phyloP scores from a whole-genome alignment of 2,797 vertebrate genomes.

The Enoplosus armatus region DNA sequence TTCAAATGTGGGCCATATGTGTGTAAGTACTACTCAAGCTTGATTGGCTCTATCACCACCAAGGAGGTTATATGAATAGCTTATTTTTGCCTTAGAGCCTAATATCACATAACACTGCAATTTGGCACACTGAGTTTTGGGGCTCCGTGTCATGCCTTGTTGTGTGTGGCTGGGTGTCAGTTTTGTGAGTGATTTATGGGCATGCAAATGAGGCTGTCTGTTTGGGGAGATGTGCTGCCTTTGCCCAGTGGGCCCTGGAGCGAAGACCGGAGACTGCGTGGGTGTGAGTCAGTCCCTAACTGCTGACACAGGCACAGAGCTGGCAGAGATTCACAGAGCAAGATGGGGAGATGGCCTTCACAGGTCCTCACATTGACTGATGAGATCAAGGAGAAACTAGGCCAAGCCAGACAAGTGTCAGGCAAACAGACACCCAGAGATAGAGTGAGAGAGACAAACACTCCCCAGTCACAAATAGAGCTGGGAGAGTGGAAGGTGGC shows the following conservation, averaged over 20 bases:
- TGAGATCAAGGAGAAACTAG: constrained; percentile 83
- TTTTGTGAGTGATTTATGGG: constrained; percentile 81
- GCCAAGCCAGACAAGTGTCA: constrained; percentile 82
- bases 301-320: constrained; percentile 80
- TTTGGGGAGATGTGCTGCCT: constrained; percentile 70
- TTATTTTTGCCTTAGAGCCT: constrained; percentile 42
- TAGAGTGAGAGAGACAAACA: constrained; percentile 73
- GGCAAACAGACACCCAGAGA: constrained; percentile 72
- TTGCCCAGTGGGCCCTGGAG: constrained; percentile 71
- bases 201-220: constrained; percentile 82
- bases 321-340: constrained; percentile 73
- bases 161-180: constrained; percentile 72
- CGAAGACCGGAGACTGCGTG: constrained; percentile 61
- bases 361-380: constrained; percentile 82
- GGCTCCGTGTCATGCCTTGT: constrained; percentile 49
- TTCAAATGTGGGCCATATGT: constrained; percentile 46
- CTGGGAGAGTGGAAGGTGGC: constrained; percentile 53
- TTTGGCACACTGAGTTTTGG: constrained; percentile 46
- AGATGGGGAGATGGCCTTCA: constrained; percentile 79
- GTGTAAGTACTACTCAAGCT: constrained; percentile 39
- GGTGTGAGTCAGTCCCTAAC: constrained; percentile 76
- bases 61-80: constrained; percentile 48
- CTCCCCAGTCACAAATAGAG: constrained; percentile 67
- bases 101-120: constrained; percentile 50
- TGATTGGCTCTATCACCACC: constrained; percentile 47